phyloP scores from a whole-genome alignment of 2,113 vertebrate species.

The Colossoma macropomum region DNA sequence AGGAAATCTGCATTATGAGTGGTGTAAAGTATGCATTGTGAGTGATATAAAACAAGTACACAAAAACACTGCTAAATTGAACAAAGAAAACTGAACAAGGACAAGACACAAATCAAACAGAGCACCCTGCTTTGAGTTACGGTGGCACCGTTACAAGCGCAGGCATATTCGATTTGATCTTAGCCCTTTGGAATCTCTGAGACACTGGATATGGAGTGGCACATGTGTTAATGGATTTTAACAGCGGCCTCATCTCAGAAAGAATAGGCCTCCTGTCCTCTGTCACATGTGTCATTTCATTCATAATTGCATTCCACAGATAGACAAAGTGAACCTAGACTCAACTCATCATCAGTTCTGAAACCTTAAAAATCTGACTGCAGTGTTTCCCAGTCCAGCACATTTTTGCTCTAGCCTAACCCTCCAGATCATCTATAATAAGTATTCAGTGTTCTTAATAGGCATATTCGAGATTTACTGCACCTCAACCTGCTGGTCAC shows the following conservation, averaged over 20 bases:
- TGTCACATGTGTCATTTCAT: slow-evolving; percentile 60
- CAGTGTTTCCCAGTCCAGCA: no score
- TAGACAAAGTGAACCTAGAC: slow-evolving; percentile 5
- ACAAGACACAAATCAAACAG: slow-evolving; percentile 29
- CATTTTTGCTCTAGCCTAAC: no score
- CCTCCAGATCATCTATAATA: no score
- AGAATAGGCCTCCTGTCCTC: slow-evolving; percentile 9
- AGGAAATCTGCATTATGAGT: slow-evolving; percentile 61
- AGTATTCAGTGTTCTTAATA: no score
- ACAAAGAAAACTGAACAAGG: slow-evolving; percentile 32
- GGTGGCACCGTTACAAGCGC: not conserved
- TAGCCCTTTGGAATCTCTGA: slow-evolving; percentile 48
- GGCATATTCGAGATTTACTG: no score
- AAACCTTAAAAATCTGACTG: not conserved
- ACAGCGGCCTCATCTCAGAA: not conserved
- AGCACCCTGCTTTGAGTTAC: not conserved
- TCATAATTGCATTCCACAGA: slow-evolving; percentile 23
- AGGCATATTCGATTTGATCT: slow-evolving; percentile 57
- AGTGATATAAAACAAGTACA: slow-evolving; percentile 26
- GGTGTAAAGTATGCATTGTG: slow-evolving; percentile 47
- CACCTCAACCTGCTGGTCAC: no score
- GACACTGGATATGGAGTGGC: slow-evolving; percentile 60
- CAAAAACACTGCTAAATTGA: slow-evolving; percentile 21
- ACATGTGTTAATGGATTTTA: slow-evolving; percentile 61
- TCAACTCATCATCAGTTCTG: not conserved